These are phyloP conservation scores for Bucco capensis DNA, from an alignment of 2,113 vertebrate species.

Conservation along the genomic window DNA sequence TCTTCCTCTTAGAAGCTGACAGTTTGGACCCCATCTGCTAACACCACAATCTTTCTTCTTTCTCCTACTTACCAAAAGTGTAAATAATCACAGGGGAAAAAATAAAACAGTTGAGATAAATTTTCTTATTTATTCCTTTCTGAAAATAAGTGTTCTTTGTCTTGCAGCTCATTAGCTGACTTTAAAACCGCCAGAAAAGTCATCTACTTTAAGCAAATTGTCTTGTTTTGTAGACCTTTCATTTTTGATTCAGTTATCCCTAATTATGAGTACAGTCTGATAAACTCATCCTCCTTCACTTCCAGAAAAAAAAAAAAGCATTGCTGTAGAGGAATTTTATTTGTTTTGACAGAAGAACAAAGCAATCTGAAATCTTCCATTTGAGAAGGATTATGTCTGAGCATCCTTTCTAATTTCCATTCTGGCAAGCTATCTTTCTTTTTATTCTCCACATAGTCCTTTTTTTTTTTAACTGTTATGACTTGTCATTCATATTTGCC, in stretches of 20 bases:
- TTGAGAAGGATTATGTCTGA: neutral
- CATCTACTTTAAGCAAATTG: neutral
- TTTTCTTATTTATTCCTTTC: neutral
- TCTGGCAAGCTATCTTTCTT: neutral
- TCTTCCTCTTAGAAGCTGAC: neutral
- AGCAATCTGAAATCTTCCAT: neutral
- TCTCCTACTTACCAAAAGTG: neutral
- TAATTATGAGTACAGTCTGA: neutral
- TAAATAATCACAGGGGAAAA: neutral
- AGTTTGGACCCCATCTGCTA: neutral
- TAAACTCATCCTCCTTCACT: neutral
- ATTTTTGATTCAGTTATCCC: constrained; percentile 1
- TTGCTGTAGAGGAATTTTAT: neutral
- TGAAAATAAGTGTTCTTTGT: neutral
- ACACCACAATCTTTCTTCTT: neutral
- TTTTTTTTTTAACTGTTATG: neutral
- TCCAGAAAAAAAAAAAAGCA: neutral
- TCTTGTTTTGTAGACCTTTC: neutral
- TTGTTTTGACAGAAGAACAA: neutral
- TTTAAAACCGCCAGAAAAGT: neutral
- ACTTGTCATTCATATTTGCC: neutral
- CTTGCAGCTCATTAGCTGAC: neutral
- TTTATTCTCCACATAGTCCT: neutral
- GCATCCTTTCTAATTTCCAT: neutral
- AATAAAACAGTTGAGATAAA: too few species aligned